Percentiles rank a stretch among this genome's conserved stretches.
Evolutionary conservation across 1,140 invertebrate genomes (phyloP).

Genomic region (Drosophila serrata): DNA sequence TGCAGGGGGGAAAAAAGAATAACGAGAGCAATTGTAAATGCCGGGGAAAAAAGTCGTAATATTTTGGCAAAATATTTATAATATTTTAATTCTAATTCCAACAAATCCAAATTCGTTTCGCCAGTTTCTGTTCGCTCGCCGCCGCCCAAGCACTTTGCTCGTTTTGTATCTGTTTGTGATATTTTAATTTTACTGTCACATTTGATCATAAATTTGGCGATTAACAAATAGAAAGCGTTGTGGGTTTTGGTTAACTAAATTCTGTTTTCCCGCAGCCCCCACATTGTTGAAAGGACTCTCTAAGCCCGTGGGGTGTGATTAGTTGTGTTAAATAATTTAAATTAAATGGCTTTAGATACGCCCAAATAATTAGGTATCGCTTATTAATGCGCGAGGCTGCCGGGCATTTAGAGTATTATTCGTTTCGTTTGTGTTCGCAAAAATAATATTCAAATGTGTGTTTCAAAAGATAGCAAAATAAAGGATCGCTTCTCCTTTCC

Average conservation of each 20-base stretch:
- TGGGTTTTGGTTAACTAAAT: constrained; percentile 30
- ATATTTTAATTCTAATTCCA: constrained; percentile 83
- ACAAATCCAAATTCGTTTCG: constrained; percentile 64
- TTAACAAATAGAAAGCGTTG: constrained; percentile 66
- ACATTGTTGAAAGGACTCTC: constrained; percentile 11
- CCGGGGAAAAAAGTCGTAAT: constrained; percentile 54
- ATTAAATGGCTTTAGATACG: constrained; percentile 34
- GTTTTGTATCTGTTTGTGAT: constrained; percentile 73
- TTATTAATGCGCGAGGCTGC: background rate
- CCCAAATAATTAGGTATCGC: constrained; percentile 8
- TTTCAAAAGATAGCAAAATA: background rate
- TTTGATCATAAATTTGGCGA: constrained; percentile 80
- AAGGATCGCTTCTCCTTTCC: background rate
- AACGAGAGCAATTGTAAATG: constrained; percentile 23
- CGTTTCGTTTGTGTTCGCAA: background rate
- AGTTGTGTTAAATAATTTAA: constrained; percentile 47
- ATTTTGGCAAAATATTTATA: constrained; percentile 82
- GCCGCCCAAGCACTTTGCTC: constrained; percentile 42
- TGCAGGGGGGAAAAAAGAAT: constrained; percentile 18
- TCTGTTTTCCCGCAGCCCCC: constrained; percentile 15
- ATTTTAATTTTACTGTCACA: constrained; percentile 82
- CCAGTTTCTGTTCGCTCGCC: constrained; percentile 10
- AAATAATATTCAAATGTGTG: background rate
- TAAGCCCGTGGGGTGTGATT: constrained; percentile 18
- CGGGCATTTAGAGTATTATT: background rate